A percentile compares a stretch with the other conserved stretches of the same genome.
These are phyloP conservation scores for Willowsia nigromaculata DNA, from an alignment of 2,888 invertebrate genomes.

Conservation along the genomic window DNA sequence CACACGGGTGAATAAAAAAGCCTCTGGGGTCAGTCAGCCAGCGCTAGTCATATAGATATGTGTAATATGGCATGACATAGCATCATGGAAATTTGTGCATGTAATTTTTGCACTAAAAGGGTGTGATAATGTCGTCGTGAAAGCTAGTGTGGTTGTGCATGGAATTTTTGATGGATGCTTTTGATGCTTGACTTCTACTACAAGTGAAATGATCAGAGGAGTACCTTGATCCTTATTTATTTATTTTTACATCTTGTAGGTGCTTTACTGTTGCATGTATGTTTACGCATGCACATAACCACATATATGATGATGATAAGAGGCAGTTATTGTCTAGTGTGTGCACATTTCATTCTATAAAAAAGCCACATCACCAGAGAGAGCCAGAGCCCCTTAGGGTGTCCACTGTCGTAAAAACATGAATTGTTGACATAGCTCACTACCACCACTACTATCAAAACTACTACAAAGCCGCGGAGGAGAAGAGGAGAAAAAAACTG, in stretches of 20 bases:
- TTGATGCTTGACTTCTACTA: no score
- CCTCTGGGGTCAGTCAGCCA: conserved; percentile 55
- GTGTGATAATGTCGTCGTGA: conserved; percentile 74
- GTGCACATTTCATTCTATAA: conserved; percentile 36
- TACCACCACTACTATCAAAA: conserved; percentile 23
- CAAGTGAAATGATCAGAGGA: neutral
- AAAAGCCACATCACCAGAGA: conserved; percentile 49
- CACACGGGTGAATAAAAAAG: conserved; percentile 48
- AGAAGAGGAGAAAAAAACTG: conserved; percentile 38
- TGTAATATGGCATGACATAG: neutral
- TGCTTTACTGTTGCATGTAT: conserved; percentile 34
- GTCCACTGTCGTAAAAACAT: conserved; percentile 75
- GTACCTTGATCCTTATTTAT: conserved; percentile 38
- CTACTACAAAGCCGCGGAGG: conserved; percentile 1
- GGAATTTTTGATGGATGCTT: conserved; percentile 71
- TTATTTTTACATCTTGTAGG: neutral
- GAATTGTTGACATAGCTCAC: conserved; percentile 75
- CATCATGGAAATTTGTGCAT: conserved; percentile 61
- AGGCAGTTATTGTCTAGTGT: conserved; percentile 62
- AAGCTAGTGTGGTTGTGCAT: conserved; percentile 63
- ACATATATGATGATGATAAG: conserved; percentile 51
- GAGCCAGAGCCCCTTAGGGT: conserved; percentile 73
- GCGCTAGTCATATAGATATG: neutral
- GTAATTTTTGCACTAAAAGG: conserved; percentile 71
- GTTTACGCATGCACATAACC: conserved; percentile 5